Percentiles rank a stretch among this genome's conserved stretches.
Conservation (phyloP, 1,140 invertebrate genomes). For the Drosophila triauraria region DNA sequence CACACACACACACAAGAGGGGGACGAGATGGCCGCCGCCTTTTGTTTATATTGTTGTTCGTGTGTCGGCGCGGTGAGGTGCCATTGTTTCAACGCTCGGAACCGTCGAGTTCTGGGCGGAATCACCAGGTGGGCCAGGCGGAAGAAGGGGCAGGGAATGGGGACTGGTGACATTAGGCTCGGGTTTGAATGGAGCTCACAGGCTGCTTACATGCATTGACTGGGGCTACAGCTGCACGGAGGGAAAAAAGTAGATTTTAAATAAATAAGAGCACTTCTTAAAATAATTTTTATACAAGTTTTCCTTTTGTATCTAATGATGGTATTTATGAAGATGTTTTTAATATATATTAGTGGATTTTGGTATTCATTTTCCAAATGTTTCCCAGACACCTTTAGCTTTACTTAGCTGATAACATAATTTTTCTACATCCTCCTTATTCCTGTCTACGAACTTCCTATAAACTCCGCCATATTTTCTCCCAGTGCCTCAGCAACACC, state of each 20-base stretch:
- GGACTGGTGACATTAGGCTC: conserved; percentile 63
- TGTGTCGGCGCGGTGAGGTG: conserved; percentile 47
- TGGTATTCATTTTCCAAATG: too few relatives aligned
- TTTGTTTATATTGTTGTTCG: conserved; percentile 74
- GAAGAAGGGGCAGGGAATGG: background rate
- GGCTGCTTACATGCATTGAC: conserved; percentile 69
- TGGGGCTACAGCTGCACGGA: conserved; percentile 1
- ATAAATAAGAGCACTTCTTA: background rate
- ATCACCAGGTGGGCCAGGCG: conserved; percentile 17
- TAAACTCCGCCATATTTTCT: background rate
- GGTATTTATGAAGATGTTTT: too few relatives aligned
- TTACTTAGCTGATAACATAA: too few relatives aligned
- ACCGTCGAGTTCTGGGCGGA: conserved; percentile 20
- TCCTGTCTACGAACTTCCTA: background rate
- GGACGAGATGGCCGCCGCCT: conserved; percentile 20
- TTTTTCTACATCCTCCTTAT: background rate
- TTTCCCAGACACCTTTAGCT: too few relatives aligned
- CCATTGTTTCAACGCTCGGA: conserved; percentile 67
- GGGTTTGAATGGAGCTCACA: conserved; percentile 59
- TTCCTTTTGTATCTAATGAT: too few relatives aligned
- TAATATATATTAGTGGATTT: too few relatives aligned
- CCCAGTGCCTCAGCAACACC: conserved; percentile 1
- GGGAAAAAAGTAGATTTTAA: background rate
- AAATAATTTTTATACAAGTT: too few relatives aligned
- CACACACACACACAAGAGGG: conserved; percentile 22